Evolutionary conservation across 2,888 invertebrate species (phyloP), one percentile per base, ranked within the genome.

Genomic region (Hololepta plana): DNA sequence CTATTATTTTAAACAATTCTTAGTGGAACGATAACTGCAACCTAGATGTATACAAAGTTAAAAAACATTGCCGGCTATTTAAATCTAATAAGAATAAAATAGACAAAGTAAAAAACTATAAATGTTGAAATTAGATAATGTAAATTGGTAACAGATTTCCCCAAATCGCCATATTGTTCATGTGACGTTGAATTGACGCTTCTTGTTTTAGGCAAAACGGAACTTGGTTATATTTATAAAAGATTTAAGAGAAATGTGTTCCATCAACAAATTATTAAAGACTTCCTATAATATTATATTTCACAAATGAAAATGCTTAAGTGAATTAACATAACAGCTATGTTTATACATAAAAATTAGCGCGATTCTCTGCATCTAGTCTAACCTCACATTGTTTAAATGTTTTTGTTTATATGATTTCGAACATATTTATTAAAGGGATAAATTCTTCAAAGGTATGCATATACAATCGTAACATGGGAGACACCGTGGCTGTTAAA

Each of bases 401-500:
- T 34, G 31, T 35, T 33, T 27, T 34, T 37, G 34, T 33, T 34
- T 30, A 29, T 34, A 15, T 29, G 14, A 26, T 19, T 9, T 26
- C 19, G 16, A 26, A 8, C n/a, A n/a, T n/a, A n/a, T n/a, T n/a
- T n/a, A n/a, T n/a, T n/a, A n/a, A n/a, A n/a, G n/a, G n/a, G n/a
- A n/a, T n/a, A n/a, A n/a, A n/a, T n/a, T n/a, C n/a, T n/a, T n/a
- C 9, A 10, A 23, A 32, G 27, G 29, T 26, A 38, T 40, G 37
- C 27, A 14, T 27, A 30, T 32, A 34, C 26, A 31, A 29, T 23
- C 33, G 32, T 44, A 47, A 43, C 41, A 51, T 51, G 51, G 51
- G 47, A 43, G 47, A 51, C 42, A 40, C 47, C 39, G 44, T 44
- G 38, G 39, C 49, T 38, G 41, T 37, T 26, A 47, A 43, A 33